Base-by-base conservation (phyloP, 2,113 vertebrate genomes). In the Glareola pratincola region DNA sequence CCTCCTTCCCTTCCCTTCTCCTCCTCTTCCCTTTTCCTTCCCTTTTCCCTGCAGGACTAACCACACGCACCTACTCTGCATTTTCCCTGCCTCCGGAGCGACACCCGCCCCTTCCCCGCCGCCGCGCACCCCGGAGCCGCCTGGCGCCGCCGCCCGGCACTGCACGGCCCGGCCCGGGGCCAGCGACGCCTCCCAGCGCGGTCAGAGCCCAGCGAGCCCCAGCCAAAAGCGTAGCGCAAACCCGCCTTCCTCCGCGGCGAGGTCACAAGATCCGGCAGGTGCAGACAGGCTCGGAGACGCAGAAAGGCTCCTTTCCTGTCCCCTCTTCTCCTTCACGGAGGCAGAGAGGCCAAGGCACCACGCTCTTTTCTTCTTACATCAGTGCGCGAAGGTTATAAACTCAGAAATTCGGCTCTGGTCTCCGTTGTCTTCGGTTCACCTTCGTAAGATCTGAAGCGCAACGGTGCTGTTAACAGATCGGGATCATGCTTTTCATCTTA, bases 111-210 rank as follows among this genome's bases (percentile, higher is more conserved):
- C 37, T 81, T 19, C 24, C 39, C 24, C 26, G 23, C 50, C 27
- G 22, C 26, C 26, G 22, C 50, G n/a, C n/a, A 41, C 57, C 67
- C 26, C 22, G 93, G 90, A 95, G 96, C 88, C 96, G 37, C 95
- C 97, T 97, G 93, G n/a, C 18, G 79, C 90, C 64, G 30, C 71
- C 20, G 11, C 1, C 34, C 9, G 11, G 48, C 88, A 60, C 59
- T 91, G 95, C 95, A 87, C 8, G 29, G 17, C 43, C 39, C 50
- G 59, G 67, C 54, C 21, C 4, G 53, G 53, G 48, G 53, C 48
- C 72, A 14, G 13, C 7, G 12, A 18, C 5, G 24, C 4, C 36
- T 1, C 18, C 1, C 30, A 6, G 50, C 22, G 29, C 34, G 14
- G 12, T 12, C 19, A 5, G 82, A 48, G 79, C 32, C 18, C 81